Evolutionary conservation across 92 coral and sea anemone genomes (phyloP), one percentile per base, ranked within the genome.

Genomic region (Zoanthus gigantus): DNA sequence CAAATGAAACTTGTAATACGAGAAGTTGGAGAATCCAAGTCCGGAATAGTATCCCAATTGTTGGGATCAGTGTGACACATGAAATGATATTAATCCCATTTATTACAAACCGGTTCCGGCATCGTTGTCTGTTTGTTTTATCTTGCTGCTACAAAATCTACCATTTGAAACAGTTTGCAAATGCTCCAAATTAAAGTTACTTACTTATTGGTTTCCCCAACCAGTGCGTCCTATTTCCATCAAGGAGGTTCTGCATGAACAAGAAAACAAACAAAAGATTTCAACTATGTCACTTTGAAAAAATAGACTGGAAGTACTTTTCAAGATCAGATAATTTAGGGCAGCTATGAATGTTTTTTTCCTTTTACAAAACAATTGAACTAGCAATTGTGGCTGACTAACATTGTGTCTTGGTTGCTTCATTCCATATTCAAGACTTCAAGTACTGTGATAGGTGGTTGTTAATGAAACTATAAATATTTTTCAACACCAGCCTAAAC

Each of bases 1-100:
- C 91, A 94, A 80, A 94, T 94, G 98, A 94, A 77, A 83, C 86
- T 94, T 53, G 95, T 93, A 13, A 79, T 94, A 54, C 86, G 93
- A 44, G 80, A 83, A 74, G 68, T 67, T 5, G 84, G 60, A 28
- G 90, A 90, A 69, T 45, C 65, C 13, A 83, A 86, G 56, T 52
- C 79, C 5, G 83, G 83, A 7, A 30, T 78, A 14, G 71, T 78
- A 30, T 78, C 83, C 29, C 83, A 58, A 50, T 75, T 46, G 10
- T 57, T 85, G 31, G 78, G 48, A 4, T 76, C 60, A 31, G 69
- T 47, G 37, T 57, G 53, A 76, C 74, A 74, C 78, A 61, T 34
- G 66, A 30, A 23, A 63, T 63, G 29, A 18, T 8, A 63, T 13
- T 1, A 53, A 16, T 58, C 10, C 9, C 10, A 16, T 9, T n/a